phyloP scores from a whole-genome alignment of 2,888 invertebrate species.

The Cantharis rufa region DNA sequence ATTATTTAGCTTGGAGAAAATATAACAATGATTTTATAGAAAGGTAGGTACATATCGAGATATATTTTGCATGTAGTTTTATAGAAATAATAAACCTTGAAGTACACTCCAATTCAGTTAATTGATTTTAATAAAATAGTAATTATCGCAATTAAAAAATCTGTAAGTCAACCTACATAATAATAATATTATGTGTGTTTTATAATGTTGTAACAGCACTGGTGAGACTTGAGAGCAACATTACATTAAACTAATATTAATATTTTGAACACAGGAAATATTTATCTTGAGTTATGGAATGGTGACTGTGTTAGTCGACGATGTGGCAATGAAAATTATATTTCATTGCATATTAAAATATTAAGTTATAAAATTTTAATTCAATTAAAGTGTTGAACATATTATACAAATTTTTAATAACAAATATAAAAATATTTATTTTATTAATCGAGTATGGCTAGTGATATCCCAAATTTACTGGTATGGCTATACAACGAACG shows the following conservation, averaged over 20 bases:
- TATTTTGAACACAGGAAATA: neutral
- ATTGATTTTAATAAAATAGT: neutral
- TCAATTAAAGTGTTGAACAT: neutral
- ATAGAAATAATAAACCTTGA: neutral
- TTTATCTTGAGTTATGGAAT: neutral
- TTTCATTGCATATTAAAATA: neutral
- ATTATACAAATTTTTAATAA: neutral
- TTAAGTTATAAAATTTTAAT: neutral
- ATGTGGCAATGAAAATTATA: neutral
- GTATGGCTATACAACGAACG: neutral
- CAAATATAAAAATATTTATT: neutral
- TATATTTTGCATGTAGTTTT: neutral
- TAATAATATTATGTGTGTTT: too few species aligned
- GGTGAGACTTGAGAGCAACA: neutral
- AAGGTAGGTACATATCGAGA: neutral
- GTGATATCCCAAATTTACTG: neutral
- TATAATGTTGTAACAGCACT: neutral
- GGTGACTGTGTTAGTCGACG: neutral
- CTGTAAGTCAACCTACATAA: too few species aligned
- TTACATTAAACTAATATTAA: neutral
- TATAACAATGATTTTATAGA: too few species aligned
- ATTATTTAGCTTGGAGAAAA: neutral
- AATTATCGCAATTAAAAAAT: neutral
- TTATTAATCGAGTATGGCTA: neutral
- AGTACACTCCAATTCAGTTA: neutral